phyloP scores from a whole-genome alignment of 2,113 vertebrate genomes.

The Rhodinocichla rosea region DNA sequence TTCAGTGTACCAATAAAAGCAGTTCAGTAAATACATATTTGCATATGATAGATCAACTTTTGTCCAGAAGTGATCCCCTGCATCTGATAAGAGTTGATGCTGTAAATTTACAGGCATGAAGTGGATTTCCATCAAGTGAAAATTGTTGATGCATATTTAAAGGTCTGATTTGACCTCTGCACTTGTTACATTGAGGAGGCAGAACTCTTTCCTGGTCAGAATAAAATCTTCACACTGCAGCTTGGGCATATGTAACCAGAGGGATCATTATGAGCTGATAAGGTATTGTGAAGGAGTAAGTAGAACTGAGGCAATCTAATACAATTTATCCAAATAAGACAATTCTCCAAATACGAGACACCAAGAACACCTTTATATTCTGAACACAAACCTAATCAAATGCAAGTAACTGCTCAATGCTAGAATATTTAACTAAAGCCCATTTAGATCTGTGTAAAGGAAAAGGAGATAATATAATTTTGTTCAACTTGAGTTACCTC shows the following conservation, averaged over 20 bases:
- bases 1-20: neutral
- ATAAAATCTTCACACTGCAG: neutral
- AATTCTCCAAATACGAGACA: neutral
- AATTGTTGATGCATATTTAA: neutral
- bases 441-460: neutral
- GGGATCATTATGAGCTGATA: neutral
- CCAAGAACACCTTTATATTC: neutral
- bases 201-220: neutral
- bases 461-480: neutral
- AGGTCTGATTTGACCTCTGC: neutral
- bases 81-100: neutral
- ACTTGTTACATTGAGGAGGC: neutral
- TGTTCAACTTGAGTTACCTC: neutral
- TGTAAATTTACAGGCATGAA: neutral
- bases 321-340: neutral
- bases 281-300: neutral
- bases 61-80: neutral
- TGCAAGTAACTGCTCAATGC: neutral
- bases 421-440: neutral
- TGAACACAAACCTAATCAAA: neutral
- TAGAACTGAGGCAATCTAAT: neutral
- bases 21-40: neutral
- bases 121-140: neutral
- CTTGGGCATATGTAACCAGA: neutral
- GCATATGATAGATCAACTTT: neutral